A percentile compares a stretch with the other conserved stretches of the same genome.
phyloP scores from a whole-genome alignment of 1,140 invertebrate genomes.

The Drusus annulatus region DNA sequence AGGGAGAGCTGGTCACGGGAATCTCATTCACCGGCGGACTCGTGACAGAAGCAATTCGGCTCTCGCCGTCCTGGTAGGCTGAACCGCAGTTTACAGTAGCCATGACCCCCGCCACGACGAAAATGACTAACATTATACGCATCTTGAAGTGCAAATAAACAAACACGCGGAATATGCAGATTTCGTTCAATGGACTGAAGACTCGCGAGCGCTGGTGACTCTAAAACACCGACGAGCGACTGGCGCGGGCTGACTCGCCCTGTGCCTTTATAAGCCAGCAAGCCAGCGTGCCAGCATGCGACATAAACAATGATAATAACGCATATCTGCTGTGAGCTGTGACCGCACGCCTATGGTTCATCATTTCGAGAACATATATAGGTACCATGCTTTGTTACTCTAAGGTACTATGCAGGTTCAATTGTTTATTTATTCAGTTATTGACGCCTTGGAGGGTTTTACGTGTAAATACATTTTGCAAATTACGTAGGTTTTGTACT shows the following conservation, averaged over 20 bases:
- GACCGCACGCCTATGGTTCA: no score
- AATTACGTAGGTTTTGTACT: no score
- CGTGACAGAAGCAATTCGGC: not conserved
- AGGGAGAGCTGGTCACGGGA: not conserved
- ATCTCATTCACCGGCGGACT: not conserved
- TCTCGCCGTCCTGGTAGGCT: no score
- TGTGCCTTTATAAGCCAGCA: not conserved
- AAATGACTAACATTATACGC: constrained; percentile 9
- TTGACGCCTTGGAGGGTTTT: no score
- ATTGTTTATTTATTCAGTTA: no score
- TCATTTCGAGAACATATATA: no score
- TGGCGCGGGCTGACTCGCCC: not conserved
- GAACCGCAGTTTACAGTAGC: not conserved
- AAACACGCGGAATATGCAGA: not conserved
- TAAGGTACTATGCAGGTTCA: no score
- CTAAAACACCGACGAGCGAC: not conserved
- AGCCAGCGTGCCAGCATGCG: not conserved
- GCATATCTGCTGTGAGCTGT: no score
- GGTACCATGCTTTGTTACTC: no score
- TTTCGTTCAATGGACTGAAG: not conserved
- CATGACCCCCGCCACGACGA: not conserved
- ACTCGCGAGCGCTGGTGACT: not conserved
- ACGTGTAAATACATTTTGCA: no score
- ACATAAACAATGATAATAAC: not conserved
- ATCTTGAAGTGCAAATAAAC: constrained; percentile 20